phyloP scores from a whole-genome alignment of 1,140 invertebrate genomes.

The Drosophila lacertosa region DNA sequence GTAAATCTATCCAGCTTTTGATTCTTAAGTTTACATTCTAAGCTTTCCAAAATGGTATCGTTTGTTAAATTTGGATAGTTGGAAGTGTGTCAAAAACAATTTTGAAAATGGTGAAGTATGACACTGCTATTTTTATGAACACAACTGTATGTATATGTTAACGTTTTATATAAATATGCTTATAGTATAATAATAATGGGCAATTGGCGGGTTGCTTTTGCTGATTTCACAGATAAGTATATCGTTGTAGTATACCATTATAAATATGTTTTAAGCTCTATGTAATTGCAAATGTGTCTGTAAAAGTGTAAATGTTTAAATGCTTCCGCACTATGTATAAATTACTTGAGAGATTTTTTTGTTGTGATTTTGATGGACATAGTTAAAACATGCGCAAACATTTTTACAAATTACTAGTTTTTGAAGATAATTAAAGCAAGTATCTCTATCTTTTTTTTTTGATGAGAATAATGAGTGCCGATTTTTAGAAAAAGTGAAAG shows the following conservation, averaged over 20 bases:
- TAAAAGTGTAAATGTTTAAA: conserved; percentile 16
- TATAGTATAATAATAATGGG: conserved; percentile 48
- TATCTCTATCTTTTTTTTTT: conserved; percentile 49
- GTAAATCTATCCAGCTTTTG: too few species aligned
- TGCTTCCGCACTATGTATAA: conserved; percentile 55
- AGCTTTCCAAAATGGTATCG: too few species aligned
- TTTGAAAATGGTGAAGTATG: too few species aligned
- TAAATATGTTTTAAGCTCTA: conserved; percentile 71
- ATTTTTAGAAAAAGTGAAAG: conserved; percentile 37
- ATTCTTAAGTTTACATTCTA: too few species aligned
- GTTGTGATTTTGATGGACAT: conserved; percentile 44
- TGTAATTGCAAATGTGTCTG: conserved; percentile 37
- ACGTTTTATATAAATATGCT: conserved; percentile 38
- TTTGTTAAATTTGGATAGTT: too few species aligned
- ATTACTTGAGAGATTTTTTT: conserved; percentile 59
- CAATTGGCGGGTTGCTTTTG: conserved; percentile 40
- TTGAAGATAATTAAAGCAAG: conserved; percentile 71
- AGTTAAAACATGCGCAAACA: conserved; percentile 77
- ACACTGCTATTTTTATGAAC: too few species aligned
- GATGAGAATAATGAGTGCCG: conserved; percentile 35
- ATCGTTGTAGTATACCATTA: conserved; percentile 56
- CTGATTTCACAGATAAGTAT: conserved; percentile 35
- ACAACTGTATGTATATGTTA: conserved; percentile 9
- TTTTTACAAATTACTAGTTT: conserved; percentile 77
- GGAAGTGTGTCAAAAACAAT: too few species aligned